Conservation (phyloP, 2,888 invertebrate species). For the Agonopterix arenella region DNA sequence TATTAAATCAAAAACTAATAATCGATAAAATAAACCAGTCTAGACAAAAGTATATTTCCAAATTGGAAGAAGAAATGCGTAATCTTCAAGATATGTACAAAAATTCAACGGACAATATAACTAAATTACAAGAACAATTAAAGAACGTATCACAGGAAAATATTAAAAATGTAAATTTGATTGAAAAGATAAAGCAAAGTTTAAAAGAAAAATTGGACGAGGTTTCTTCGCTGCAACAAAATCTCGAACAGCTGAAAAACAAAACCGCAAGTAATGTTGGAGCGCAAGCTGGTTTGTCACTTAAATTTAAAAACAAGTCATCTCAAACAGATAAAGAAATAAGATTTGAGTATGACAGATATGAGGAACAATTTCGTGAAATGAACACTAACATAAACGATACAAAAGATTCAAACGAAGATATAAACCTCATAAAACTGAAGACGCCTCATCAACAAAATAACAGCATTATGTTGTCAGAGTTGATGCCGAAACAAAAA, state of each 20-base stretch:
- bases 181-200: constrained; percentile 26
- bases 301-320: constrained; percentile 11
- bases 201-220: constrained; percentile 38
- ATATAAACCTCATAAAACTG: too few relatives aligned
- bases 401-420: too few relatives aligned
- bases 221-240: constrained; percentile 29
- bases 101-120: constrained; percentile 30
- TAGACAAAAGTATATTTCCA: constrained; percentile 37
- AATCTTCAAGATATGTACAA: constrained; percentile 39
- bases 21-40: constrained; percentile 46
- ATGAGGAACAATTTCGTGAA: not conserved
- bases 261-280: constrained; percentile 20
- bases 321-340: constrained; percentile 30
- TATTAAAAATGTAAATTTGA: constrained; percentile 17
- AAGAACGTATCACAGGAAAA: constrained; percentile 25
- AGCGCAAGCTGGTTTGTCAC: constrained; percentile 20
- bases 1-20: constrained; percentile 52
- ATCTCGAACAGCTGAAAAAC: constrained; percentile 31
- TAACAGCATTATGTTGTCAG: not conserved
- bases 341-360: not conserved
- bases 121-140: constrained; percentile 34
- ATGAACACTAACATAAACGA: too few relatives aligned
- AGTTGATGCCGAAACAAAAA: constrained; percentile 17
- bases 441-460: constrained; percentile 2
- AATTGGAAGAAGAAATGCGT: constrained; percentile 46